Base-by-base conservation (phyloP, 2,888 invertebrate genomes). In the Brachyopa scutellaris region DNA sequence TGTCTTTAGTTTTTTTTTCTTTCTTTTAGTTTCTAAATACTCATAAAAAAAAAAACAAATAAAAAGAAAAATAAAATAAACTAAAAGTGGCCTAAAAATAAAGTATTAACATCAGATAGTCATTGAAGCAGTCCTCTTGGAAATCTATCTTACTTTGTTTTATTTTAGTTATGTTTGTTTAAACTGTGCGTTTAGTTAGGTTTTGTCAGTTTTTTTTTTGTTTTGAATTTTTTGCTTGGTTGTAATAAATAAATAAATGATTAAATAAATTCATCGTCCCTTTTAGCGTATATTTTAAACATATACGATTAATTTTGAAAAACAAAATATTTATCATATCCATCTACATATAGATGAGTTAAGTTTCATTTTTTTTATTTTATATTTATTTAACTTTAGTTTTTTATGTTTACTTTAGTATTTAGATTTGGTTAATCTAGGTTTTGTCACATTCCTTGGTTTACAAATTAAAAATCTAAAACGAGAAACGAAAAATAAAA, bases 311-410 rank as follows among this genome's bases (percentile, higher is more conserved):
- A 85, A 85, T 84, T 85, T 84, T 85, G 76, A 77, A 84, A 69
- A 76, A 70, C 76, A 84, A 84, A 82, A 82, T 82, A 67, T 85
- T 79, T 83, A 80, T 85, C 78, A 84, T 82, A 77, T 82, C 86
- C 86, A 86, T 86, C 86, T 86, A 86, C 85, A 86, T 86, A 86
- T 86, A 86, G 86, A 86, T 86, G 86, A 86, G 85, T 86, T 85
- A 85, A 85, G 59, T 77, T 47, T 69, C 26, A 47, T 49, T 33
- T 57, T 62, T 17, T 36, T 57, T 47, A 59, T 8, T 53, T 74
- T 13, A 31, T 72, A 38, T 53, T 31, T 57, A 53, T 66, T 72
- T 49, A 21, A 31, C 38, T 64, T 19, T 47, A 13, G 1, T 42
- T 8, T 51, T 31, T 49, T 21, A 69, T n/a, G n/a, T 42, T 49